A percentile compares a stretch with the other conserved stretches of the same genome.
Conservation (phyloP, 2,113 vertebrate species). For the Trichechus manatus region DNA sequence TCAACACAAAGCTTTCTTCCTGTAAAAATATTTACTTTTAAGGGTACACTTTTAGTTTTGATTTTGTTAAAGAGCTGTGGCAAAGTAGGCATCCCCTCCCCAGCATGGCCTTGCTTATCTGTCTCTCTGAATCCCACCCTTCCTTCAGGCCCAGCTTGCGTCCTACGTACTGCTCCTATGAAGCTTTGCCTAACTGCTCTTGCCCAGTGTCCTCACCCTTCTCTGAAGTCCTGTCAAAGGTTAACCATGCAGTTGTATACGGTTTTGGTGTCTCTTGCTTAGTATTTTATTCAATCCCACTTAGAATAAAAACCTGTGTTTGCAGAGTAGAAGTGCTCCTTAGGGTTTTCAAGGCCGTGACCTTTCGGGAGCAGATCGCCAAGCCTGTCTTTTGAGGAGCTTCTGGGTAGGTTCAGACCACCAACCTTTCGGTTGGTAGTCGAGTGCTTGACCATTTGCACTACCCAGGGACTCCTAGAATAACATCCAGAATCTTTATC, state of each 20-base stretch:
- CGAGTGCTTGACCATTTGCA: neutral
- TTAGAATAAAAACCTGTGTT: neutral
- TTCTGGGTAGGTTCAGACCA: neutral
- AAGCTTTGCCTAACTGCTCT: neutral
- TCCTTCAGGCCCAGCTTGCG: neutral
- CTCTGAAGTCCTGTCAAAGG: neutral
- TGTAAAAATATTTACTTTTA: conserved; percentile 41
- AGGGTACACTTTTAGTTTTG: neutral
- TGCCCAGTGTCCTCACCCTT: neutral
- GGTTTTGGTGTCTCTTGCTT: neutral
- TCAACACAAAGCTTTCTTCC: neutral
- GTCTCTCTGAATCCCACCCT: neutral
- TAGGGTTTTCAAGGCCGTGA: neutral
- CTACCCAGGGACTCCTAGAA: neutral
- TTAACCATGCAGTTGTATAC: neutral
- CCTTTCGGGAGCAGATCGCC: neutral
- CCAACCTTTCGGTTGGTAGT: neutral
- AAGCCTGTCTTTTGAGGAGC: neutral
- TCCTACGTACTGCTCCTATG: no score
- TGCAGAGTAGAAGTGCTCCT: neutral
- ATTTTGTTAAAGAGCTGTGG: neutral
- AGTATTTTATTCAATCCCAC: conserved; percentile 12
- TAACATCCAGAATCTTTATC: neutral
- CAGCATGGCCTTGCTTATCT: neutral
- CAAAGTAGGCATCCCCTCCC: neutral